Evolutionary conservation across 1,140 invertebrate genomes (phyloP), one percentile per base, ranked within the genome.

Genomic region (Papilio xuthus): DNA sequence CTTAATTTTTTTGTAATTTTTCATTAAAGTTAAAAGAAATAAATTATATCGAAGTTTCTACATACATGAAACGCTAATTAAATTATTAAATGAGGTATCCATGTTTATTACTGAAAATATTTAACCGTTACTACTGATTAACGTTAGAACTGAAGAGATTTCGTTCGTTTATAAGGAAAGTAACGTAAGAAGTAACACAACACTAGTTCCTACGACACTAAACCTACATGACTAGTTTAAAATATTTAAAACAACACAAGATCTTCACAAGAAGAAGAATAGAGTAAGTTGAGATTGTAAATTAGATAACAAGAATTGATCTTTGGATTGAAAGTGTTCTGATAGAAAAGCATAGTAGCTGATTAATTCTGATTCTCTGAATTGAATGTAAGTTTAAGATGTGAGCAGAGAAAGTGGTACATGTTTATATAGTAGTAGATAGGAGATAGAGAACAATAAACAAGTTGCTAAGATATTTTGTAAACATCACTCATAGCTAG

Each of bases 51-150:
- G 0, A 18, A 28, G 1, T 18, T 15, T 0, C 13, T 28, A n/a
- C n/a, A n/a, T n/a, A n/a, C 60, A 18, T 67, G 60, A 67, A 67
- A 67, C 15, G 4, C 6, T 67, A 60, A 15, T 67, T 67, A 28
- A 26, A 23, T 23, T 23, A 28, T 67, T 67, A 67, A 67, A 28
- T 67, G 26, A 67, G 60, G 60, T 67, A 67, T 67, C 60, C 60
- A 15, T 63, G 56, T 26, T 26, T 9, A 10, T 23, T 13, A 10
- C 8, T n/a, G 23, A 28, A 32, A 28, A 32, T 67, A 18, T 67
- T 67, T 32, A 28, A 15, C 2, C 18, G 10, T 28, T 67, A 32
- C 60, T 28, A 8, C 8, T 37, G 13, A 18, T 13, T 50, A 50
- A 50, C 18, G 32, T 67, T 28, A 18, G 15, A 28, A 28, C 26